These are phyloP conservation scores for Prochilodus magdalenae DNA, from an alignment of 2,113 vertebrate genomes.

Conservation along the genomic window DNA sequence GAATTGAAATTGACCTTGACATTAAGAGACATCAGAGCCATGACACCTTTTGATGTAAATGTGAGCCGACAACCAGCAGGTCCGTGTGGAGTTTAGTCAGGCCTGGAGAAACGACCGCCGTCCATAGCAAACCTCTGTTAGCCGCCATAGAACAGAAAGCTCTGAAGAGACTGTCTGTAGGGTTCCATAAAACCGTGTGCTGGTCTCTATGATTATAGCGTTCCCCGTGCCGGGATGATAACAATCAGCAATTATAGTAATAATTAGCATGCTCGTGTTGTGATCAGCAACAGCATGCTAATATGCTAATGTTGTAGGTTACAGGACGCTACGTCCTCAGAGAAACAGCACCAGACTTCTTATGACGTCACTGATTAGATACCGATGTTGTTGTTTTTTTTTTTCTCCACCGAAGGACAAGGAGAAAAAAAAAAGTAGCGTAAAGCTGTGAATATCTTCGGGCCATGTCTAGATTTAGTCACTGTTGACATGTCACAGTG, in stretches of 20 bases:
- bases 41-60: slow-evolving; percentile 23
- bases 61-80: slow-evolving; percentile 13
- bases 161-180: not conserved
- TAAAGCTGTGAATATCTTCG: not conserved
- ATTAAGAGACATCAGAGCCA: not conserved
- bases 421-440: not conserved
- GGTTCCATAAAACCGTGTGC: not conserved
- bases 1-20: slow-evolving; percentile 17
- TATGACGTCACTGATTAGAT: not conserved
- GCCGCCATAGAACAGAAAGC: not conserved
- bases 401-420: not conserved
- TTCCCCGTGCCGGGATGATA: slow-evolving; percentile 29
- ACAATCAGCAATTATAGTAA: slow-evolving; percentile 41
- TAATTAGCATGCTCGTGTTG: slow-evolving; percentile 25
- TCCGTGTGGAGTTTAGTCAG: slow-evolving; percentile 23
- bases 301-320: slow-evolving; percentile 15
- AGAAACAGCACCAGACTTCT: not conserved
- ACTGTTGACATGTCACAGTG: slow-evolving; percentile 4
- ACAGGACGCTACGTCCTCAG: not conserved
- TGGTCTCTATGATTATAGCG: slow-evolving; percentile 3
- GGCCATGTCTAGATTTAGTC: slow-evolving; percentile 1
- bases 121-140: not conserved
- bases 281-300: slow-evolving; percentile 25
- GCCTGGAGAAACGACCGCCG: not conserved
- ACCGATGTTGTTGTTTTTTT: not conserved